Conservation (phyloP, 2,113 vertebrate genomes). For the Upupa epops region DNA sequence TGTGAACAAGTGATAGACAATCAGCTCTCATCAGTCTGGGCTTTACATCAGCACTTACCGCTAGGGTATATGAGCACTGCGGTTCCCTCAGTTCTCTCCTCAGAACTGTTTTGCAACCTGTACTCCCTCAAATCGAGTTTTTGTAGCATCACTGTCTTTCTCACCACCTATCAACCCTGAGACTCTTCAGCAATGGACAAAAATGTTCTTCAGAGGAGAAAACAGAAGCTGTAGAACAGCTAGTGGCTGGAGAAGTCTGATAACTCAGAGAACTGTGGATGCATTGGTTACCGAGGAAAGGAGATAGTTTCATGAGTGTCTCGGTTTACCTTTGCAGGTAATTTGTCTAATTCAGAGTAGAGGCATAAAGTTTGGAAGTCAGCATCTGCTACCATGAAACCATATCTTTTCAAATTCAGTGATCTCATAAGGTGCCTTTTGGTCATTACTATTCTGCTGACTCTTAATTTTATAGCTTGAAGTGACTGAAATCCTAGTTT, state of each 20-base stretch:
- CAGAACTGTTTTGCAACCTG: background rate
- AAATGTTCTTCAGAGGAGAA: background rate
- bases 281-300: background rate
- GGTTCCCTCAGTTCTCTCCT: background rate
- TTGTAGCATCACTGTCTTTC: background rate
- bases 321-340: background rate
- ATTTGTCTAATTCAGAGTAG: background rate
- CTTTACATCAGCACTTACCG: background rate
- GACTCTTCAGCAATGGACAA: background rate
- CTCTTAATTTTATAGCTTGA: background rate
- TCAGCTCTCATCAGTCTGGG: background rate
- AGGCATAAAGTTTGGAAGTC: background rate
- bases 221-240: background rate
- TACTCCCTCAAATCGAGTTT: fast-evolving
- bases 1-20: background rate
- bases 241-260: background rate
- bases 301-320: background rate
- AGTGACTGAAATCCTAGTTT: background rate
- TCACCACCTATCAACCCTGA: fast-evolving
- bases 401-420: background rate
- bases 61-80: background rate
- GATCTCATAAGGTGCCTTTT: background rate
- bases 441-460: background rate
- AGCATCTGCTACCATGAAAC: background rate
- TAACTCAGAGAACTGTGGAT: fast-evolving